Base-by-base conservation (phyloP, 2,113 vertebrate species). In the Platanista minor region DNA sequence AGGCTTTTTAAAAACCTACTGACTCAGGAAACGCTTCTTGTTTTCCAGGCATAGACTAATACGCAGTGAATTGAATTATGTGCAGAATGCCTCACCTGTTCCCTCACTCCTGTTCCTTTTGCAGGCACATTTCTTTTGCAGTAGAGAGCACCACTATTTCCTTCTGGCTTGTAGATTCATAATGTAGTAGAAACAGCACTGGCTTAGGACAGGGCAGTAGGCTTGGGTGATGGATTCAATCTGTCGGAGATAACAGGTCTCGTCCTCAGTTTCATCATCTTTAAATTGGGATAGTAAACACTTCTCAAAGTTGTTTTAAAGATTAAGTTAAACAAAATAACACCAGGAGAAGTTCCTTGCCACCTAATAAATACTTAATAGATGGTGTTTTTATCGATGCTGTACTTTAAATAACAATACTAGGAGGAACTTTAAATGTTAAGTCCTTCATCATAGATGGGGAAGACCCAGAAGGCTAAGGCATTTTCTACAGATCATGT, bases 21-120 rank as follows among this genome's bases (percentile, higher is more conserved):
- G 62, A 74, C 41, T 64, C 8, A n/a, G 67, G 85, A 80, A 91
- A 29, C 17, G 23, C 33, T 93, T 83, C 72, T 89, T 69, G 41
- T 84, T 93, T 96, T 77, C 85, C 61, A 87, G 77, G 67, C n/a
- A 7, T 59, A 49, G 59, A 75, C 8, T 82, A 80, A 66, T 72
- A 46, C n/a, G 15, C 62, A 67, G 39, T 71, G 80, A 75, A 75
- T 61, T 92, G 67, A 95, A 92, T 87, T 77, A 92, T 6, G 41
- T 93, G 49, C 33, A 69, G 3, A 89, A 31, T 61, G 54, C 25
- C n/a, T 94, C 72, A 72, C 82, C 33, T 85, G 29, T 91, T 78
- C 64, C 39, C 64, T 81, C 23, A 13, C 8, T 33, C 27, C 43
- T 41, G 21, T 59, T 78, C 13, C 39, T 29, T 91, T 74, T 36